phyloP scores from a whole-genome alignment of 1,140 invertebrate species.

The Latrodectus geometricus region DNA sequence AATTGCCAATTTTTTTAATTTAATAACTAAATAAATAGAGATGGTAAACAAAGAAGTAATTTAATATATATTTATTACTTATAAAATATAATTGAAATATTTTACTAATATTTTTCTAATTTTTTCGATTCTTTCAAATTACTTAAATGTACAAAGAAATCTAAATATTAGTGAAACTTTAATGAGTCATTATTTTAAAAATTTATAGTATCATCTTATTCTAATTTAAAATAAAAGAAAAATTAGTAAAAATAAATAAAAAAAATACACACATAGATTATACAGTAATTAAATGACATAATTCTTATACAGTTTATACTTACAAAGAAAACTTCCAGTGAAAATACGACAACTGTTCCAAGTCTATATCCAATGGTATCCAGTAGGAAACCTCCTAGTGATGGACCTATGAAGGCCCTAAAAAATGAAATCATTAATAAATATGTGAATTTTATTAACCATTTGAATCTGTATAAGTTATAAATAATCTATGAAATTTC shows the following conservation, averaged over 20 bases:
- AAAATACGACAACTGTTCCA: slow-evolving; percentile 62
- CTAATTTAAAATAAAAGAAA: not conserved
- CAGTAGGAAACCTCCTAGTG: slow-evolving; percentile 63
- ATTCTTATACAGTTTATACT: slow-evolving; percentile 28
- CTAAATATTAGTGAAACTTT: not conserved
- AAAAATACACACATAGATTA: not conserved
- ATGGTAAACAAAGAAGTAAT: too few species aligned
- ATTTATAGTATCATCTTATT: not conserved
- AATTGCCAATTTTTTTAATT: too few species aligned
- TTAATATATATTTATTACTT: too few species aligned
- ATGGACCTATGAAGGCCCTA: slow-evolving; percentile 64
- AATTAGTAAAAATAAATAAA: not conserved
- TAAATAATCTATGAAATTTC: too few species aligned
- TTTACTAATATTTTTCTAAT: too few species aligned
- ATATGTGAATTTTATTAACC: too few species aligned
- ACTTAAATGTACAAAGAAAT: too few species aligned
- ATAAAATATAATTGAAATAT: too few species aligned
- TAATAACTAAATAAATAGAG: too few species aligned
- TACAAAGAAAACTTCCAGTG: slow-evolving; percentile 60
- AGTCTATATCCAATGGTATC: slow-evolving; percentile 55
- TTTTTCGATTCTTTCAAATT: too few species aligned
- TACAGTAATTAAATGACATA: not conserved
- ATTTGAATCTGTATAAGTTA: too few species aligned
- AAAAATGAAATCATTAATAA: not conserved
- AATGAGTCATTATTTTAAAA: not conserved